Percentiles rank a stretch among this genome's conserved stretches.
These are phyloP conservation scores for Blastobasis adustella DNA, from an alignment of 2,888 invertebrate genomes.

Conservation along the genomic window DNA sequence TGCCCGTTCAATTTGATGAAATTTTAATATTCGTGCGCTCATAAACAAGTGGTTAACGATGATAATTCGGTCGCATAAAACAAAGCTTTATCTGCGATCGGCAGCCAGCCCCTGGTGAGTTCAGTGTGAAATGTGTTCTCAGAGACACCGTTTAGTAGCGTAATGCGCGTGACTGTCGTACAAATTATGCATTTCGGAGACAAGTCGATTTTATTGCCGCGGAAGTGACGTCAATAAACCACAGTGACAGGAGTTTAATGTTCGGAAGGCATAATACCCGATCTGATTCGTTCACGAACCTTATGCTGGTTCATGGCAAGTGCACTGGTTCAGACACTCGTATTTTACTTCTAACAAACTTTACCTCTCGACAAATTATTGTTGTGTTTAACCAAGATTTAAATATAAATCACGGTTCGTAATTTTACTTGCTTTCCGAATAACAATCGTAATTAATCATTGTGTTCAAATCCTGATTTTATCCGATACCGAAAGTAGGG, in stretches of 20 bases:
- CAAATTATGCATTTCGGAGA: slow-evolving; percentile 72
- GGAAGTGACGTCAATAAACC: slow-evolving; percentile 73
- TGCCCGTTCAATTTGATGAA: slow-evolving; percentile 58
- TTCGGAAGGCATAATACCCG: slow-evolving; percentile 60
- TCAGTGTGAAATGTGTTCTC: slow-evolving; percentile 72
- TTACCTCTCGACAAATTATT: no score
- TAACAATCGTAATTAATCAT: no score
- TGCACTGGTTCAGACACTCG: no score
- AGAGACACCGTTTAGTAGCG: slow-evolving; percentile 72
- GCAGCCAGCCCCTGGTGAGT: slow-evolving; percentile 54
- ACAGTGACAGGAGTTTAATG: slow-evolving; percentile 66
- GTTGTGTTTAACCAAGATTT: no score
- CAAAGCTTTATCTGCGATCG: slow-evolving; percentile 68
- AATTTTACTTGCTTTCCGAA: no score
- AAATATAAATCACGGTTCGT: slow-evolving; percentile 29
- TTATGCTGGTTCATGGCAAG: no score
- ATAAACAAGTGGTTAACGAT: slow-evolving; percentile 66
- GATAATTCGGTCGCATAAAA: slow-evolving; percentile 70
- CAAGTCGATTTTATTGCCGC: slow-evolving; percentile 68
- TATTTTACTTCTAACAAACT: no score
- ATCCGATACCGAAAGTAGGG: no score
- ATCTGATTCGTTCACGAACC: slow-evolving; percentile 48
- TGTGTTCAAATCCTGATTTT: no score
- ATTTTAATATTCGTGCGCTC: slow-evolving; percentile 61
- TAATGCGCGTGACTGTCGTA: slow-evolving; percentile 70